phyloP scores from a whole-genome alignment of 2,113 vertebrate genomes.

The Cygnus buccinator region DNA sequence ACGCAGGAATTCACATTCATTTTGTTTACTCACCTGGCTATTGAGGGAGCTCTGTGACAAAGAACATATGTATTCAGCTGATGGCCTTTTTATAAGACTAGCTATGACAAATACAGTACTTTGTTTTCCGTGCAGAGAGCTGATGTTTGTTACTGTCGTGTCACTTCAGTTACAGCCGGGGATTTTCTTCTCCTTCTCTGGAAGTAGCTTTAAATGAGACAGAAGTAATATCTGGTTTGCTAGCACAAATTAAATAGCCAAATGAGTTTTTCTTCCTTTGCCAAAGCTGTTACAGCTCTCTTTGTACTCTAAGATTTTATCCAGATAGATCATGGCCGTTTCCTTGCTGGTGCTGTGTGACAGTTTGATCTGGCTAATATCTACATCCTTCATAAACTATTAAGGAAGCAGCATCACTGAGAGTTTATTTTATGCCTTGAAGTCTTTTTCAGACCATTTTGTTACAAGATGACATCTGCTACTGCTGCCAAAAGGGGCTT shows the following conservation, averaged over 20 bases:
- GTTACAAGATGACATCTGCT: neutral
- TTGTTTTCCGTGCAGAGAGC: neutral
- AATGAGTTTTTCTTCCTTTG: neutral
- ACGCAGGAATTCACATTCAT: neutral
- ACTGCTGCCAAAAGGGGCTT: neutral
- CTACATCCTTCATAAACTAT: neutral
- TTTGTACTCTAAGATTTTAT: neutral
- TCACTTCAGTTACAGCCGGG: neutral
- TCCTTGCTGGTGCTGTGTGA: neutral
- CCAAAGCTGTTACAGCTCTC: neutral
- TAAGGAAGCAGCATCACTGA: neutral
- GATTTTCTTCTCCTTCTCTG: neutral
- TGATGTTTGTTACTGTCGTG: neutral
- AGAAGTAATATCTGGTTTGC: neutral
- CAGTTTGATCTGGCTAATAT: neutral
- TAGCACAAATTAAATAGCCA: neutral
- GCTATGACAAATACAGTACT: neutral
- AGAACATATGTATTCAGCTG: neutral
- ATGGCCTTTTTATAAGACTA: neutral
- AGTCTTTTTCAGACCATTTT: neutral
- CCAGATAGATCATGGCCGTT: neutral
- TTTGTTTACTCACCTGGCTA: constrained; percentile 12
- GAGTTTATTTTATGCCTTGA: neutral
- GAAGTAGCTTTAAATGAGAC: neutral
- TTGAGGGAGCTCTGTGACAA: neutral